Evolutionary conservation across 2,888 invertebrate species (phyloP).

Genomic region (Cantharis lateralis): DNA sequence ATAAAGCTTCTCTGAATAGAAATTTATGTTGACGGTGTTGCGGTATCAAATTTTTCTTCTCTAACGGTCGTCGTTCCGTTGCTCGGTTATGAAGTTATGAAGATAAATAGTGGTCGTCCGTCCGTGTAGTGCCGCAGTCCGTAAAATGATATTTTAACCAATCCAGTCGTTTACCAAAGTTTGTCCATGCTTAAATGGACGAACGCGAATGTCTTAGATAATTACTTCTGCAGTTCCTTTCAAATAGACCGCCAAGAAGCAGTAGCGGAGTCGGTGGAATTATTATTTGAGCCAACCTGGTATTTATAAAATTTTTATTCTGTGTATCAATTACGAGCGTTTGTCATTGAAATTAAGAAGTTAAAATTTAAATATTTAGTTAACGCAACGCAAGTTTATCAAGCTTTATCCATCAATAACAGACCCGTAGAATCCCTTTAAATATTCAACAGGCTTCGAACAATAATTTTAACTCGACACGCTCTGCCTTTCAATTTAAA

Average conservation of each 20-base stretch:
- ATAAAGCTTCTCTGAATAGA: background rate
- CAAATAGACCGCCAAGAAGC: too few species aligned
- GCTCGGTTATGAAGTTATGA: background rate
- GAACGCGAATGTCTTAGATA: too few species aligned
- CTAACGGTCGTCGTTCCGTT: background rate
- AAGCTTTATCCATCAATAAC: constrained; percentile 3
- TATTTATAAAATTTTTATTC: background rate
- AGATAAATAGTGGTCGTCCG: background rate
- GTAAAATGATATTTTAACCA: background rate
- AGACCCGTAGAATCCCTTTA: constrained; percentile 1
- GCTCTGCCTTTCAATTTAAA: background rate
- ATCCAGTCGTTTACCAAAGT: background rate
- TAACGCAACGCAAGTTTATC: background rate
- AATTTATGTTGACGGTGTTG: background rate
- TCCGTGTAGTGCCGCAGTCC: background rate
- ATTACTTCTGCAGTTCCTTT: too few species aligned
- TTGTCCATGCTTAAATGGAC: background rate
- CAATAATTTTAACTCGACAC: background rate
- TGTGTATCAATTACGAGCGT: background rate
- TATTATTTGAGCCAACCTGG: background rate
- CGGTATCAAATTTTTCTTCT: background rate
- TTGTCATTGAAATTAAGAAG: background rate
- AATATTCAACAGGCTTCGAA: background rate
- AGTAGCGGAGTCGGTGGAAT: too few species aligned
- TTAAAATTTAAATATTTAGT: background rate